A percentile compares a stretch with the other conserved stretches of the same genome.
Conservation (phyloP, 2,113 vertebrate species). For the Brachionichthys hirsutus region DNA sequence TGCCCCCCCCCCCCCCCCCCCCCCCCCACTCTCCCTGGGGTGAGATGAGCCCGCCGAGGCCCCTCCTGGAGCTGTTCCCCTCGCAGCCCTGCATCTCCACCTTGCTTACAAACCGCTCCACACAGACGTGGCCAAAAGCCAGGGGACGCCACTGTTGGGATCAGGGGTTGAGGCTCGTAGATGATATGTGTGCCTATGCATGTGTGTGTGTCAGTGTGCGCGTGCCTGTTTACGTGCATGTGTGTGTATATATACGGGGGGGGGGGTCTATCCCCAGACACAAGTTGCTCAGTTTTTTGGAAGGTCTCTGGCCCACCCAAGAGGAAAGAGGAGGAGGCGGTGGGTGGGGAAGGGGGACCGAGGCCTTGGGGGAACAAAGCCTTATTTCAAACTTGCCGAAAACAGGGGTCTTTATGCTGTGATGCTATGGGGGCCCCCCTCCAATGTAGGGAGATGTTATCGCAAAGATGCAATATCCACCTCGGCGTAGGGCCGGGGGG, state of each 20-base stretch:
- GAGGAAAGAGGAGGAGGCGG: conserved; percentile 73
- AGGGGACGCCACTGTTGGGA: conserved; percentile 64
- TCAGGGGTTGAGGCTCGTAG: conserved; percentile 44
- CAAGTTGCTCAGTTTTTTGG: conserved; percentile 78
- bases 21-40: conserved; percentile 62
- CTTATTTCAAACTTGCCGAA: conserved; percentile 78
- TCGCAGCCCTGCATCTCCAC: conserved; percentile 54
- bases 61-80: conserved; percentile 56
- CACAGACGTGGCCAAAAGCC: conserved; percentile 67
- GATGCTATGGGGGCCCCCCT: conserved; percentile 71
- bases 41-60: conserved; percentile 68
- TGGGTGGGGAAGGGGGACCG: conserved; percentile 41
- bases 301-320: conserved; percentile 76
- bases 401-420: conserved; percentile 79
- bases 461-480: conserved; percentile 80
- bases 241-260: conserved; percentile 38
- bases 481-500: conserved; percentile 56
- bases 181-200: conserved; percentile 39
- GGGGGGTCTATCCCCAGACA: conserved; percentile 67
- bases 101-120: conserved; percentile 56
- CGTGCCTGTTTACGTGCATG: conserved; percentile 6
- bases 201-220: conserved; percentile 26
- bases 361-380: conserved; percentile 74
- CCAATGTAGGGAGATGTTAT: conserved; percentile 78
- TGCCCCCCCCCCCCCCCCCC: conserved; percentile 57